These are phyloP conservation scores for Syngnathus floridae DNA, from an alignment of 2,113 vertebrate genomes.

Conservation along the genomic window DNA sequence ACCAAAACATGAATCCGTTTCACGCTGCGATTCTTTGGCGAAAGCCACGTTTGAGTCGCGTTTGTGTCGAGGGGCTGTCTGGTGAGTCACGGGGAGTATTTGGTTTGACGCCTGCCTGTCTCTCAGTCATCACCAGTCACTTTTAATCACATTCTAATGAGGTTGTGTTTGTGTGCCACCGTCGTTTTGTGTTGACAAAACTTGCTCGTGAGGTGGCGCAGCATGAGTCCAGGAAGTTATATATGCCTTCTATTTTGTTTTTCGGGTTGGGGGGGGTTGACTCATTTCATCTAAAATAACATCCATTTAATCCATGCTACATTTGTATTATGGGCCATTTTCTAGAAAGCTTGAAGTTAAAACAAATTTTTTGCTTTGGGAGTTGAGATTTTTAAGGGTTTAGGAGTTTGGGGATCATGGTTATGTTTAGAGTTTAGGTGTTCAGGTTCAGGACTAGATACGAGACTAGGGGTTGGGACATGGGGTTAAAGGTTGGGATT, in stretches of 20 bases:
- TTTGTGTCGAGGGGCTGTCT: neutral
- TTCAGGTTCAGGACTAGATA: no score
- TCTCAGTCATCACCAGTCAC: neutral
- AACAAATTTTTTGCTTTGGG: neutral
- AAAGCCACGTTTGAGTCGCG: neutral
- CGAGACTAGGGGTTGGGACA: no score
- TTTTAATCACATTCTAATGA: neutral
- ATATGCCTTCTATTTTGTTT: neutral
- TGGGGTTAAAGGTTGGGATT: no score
- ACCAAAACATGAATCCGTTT: neutral
- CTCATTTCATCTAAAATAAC: neutral
- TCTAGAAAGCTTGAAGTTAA: neutral
- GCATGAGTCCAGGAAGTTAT: neutral
- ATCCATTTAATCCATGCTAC: neutral
- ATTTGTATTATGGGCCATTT: neutral
- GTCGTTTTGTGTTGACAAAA: conserved; percentile 1
- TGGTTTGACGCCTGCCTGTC: neutral
- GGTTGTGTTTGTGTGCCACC: neutral
- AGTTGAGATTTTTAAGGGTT: no score
- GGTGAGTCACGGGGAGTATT: neutral
- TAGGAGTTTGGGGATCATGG: no score
- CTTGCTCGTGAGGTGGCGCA: neutral
- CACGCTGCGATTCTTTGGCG: neutral
- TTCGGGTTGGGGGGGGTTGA: neutral
- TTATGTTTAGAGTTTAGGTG: no score